Evolutionary conservation across 2,113 vertebrate species (phyloP).

Genomic region (Tychaedon coryphoeus): DNA sequence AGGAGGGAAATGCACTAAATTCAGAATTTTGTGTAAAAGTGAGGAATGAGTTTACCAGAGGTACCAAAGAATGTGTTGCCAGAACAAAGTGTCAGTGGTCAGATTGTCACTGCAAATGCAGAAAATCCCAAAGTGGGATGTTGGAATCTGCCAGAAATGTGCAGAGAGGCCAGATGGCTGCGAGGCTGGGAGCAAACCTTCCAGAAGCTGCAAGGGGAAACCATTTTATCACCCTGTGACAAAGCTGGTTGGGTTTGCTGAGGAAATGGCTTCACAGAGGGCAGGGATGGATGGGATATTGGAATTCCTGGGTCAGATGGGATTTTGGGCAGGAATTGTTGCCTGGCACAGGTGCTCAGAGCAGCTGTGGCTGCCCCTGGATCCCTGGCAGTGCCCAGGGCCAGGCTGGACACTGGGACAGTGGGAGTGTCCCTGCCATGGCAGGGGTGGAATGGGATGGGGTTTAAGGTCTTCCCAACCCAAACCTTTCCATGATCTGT

Average conservation of each 20-base stretch:
- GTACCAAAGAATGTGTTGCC: not conserved
- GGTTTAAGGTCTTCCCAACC: not conserved
- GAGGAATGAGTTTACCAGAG: not conserved
- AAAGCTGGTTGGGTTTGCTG: not conserved
- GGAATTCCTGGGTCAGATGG: not conserved
- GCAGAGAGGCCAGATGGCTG: not conserved
- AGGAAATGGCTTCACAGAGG: not conserved
- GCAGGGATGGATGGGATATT: accelerated
- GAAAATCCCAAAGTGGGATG: not conserved
- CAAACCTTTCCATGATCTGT: not conserved
- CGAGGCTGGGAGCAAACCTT: not conserved
- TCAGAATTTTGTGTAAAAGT: not conserved
- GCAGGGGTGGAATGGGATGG: accelerated
- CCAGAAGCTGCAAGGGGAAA: not conserved
- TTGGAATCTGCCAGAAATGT: not conserved
- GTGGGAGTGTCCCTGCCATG: not conserved
- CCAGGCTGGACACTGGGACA: not conserved
- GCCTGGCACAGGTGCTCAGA: not conserved
- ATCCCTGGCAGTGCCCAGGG: not conserved
- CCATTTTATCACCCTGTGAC: not conserved
- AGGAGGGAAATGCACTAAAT: not conserved
- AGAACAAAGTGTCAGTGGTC: not conserved
- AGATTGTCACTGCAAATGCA: not conserved
- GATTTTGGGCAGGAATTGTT: not conserved
- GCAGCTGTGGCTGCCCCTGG: not conserved